Evolutionary conservation across 92 coral and sea anemone genomes (phyloP).

Genomic region (Muricea muricata): DNA sequence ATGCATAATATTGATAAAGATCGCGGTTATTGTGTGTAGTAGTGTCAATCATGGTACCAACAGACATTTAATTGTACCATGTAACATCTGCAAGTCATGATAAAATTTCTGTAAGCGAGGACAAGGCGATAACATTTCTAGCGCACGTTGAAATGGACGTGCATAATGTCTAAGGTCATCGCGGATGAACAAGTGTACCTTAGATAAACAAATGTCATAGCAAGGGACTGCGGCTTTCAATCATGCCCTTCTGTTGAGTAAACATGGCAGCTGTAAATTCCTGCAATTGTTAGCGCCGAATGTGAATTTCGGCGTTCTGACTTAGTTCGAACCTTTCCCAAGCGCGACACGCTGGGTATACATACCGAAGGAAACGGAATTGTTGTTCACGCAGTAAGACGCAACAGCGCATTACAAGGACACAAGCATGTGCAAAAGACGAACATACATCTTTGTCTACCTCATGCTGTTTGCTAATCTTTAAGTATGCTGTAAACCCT

Average conservation of each 20-base stretch:
- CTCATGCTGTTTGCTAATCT: conserved; percentile 49
- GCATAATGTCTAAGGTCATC: conserved; percentile 25
- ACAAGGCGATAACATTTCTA: conserved; percentile 25
- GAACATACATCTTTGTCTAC: conserved; percentile 43
- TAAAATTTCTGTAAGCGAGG: conserved; percentile 27
- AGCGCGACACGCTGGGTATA: conserved; percentile 21
- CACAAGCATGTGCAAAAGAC: conserved; percentile 33
- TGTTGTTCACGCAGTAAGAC: conserved; percentile 25
- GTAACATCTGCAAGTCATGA: conserved; percentile 36
- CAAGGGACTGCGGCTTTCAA: conserved; percentile 25
- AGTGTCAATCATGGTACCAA: conserved; percentile 12
- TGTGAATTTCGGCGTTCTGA: conserved; percentile 10
- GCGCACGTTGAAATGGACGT: background rate
- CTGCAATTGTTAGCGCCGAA: conserved; percentile 29
- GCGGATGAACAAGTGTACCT: conserved; percentile 18
- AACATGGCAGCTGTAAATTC: conserved; percentile 36
- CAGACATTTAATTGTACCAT: conserved; percentile 17
- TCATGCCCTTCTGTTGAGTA: conserved; percentile 46
- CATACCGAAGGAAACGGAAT: conserved; percentile 40
- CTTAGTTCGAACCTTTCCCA: conserved; percentile 28
- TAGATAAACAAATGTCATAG: conserved; percentile 42
- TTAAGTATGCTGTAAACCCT: conserved; percentile 48
- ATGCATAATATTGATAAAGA: background rate
- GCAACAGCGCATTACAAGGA: conserved; percentile 13
- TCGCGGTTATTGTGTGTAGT: background rate